These are phyloP conservation scores for Rotaria magnacalcarata DNA, from an alignment of 2,888 invertebrate species.

Conservation along the genomic window DNA sequence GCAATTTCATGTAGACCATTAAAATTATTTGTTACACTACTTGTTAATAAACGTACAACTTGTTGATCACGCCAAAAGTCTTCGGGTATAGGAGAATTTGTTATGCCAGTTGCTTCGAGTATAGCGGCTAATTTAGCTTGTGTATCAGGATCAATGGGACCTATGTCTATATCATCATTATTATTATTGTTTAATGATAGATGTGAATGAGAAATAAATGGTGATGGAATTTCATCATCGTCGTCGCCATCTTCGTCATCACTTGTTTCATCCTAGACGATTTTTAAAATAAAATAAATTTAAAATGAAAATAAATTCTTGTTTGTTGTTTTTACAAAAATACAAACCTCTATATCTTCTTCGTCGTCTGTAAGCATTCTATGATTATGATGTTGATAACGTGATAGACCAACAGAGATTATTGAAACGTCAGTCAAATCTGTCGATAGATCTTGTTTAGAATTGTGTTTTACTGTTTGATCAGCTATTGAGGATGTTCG, in stretches of 20 bases:
- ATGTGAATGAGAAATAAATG: constrained; percentile 18
- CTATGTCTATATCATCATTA: constrained; percentile 7
- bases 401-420: background rate
- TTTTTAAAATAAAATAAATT: too few species aligned
- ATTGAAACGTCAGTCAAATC: constrained; percentile 18
- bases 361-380: constrained; percentile 21
- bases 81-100: background rate
- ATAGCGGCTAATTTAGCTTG: background rate
- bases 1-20: constrained; percentile 1
- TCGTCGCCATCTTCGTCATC: background rate
- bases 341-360: background rate
- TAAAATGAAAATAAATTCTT: background rate
- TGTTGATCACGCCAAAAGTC: constrained; percentile 16
- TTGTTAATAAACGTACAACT: constrained; percentile 29
- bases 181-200: background rate
- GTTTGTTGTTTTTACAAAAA: background rate
- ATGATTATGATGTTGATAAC: constrained; percentile 11
- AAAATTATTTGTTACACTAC: constrained; percentile 5
- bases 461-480: background rate
- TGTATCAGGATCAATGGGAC: constrained; percentile 11
- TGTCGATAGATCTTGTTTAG: background rate
- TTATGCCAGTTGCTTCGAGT: constrained; percentile 5
- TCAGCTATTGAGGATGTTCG: background rate
- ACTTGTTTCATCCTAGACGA: background rate
- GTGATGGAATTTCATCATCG: background rate